Conservation (phyloP, 2,113 vertebrate species). For the Tragelaphus imberbis region DNA sequence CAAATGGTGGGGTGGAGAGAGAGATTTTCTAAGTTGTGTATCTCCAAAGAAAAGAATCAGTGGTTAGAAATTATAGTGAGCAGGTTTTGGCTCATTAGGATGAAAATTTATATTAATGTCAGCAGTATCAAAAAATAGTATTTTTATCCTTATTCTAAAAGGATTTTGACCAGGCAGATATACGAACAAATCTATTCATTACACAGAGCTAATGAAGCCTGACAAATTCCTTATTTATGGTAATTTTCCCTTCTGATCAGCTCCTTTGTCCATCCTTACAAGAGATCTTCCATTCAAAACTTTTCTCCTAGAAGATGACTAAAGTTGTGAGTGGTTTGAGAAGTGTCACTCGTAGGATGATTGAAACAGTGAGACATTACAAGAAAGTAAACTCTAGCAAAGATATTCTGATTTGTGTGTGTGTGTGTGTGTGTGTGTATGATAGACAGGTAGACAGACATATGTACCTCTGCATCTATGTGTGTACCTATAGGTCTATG, state of each 20-base stretch:
- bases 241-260: not conserved
- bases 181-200: not conserved
- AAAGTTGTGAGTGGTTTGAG: not conserved
- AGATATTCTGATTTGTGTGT: not conserved
- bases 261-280: not conserved
- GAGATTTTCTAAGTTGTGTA: not conserved
- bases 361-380: not conserved
- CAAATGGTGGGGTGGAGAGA: not conserved
- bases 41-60: not conserved
- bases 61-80: not conserved
- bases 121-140: not conserved
- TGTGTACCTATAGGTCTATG: not conserved
- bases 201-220: not conserved
- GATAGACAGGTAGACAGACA: not conserved
- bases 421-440: not conserved
- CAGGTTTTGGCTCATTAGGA: not conserved
- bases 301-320: not conserved
- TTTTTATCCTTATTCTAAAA: not conserved
- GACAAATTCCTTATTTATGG: not conserved
- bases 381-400: not conserved
- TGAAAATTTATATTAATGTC: not conserved
- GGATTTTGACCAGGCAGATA: not conserved
- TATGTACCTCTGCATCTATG: not conserved
- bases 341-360: not conserved
- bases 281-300: not conserved